These are phyloP conservation scores for Bombus cullumanus DNA, from an alignment of 1,140 invertebrate species.

Conservation along the genomic window DNA sequence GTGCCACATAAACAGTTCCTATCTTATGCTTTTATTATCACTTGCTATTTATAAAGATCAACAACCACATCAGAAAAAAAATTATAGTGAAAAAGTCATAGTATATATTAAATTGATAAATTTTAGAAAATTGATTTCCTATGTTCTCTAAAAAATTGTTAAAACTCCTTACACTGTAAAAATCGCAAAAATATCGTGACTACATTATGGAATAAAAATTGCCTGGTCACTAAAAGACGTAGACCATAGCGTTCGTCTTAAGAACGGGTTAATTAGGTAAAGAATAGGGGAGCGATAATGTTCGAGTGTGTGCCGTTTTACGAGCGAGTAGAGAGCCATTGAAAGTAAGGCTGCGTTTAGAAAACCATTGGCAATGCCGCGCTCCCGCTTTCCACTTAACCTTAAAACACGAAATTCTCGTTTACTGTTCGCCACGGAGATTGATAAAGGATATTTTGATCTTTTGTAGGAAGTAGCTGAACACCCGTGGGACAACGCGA, in stretches of 20 bases:
- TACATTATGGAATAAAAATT: neutral
- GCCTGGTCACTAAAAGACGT: no score
- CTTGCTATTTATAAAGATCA: neutral
- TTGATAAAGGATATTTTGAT: slow-evolving; percentile 58
- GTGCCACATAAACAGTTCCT: neutral
- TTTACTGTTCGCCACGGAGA: slow-evolving; percentile 35
- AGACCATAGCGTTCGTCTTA: neutral
- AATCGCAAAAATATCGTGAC: neutral
- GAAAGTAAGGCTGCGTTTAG: slow-evolving; percentile 23
- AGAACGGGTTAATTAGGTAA: slow-evolving; percentile 1
- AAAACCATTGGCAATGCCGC: slow-evolving; percentile 19
- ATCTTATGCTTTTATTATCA: neutral
- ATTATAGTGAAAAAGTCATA: no score
- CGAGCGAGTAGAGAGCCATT: neutral
- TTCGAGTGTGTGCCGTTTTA: slow-evolving; percentile 17
- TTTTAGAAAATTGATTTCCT: neutral
- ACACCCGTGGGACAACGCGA: slow-evolving; percentile 10
- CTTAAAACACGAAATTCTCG: slow-evolving; percentile 52
- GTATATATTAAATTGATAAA: neutral
- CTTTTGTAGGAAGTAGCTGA: slow-evolving; percentile 31
- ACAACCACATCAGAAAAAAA: no score
- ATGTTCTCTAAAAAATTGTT: neutral
- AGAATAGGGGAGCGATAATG: neutral
- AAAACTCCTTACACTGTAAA: neutral
- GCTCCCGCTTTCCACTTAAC: slow-evolving; percentile 19